These are phyloP conservation scores for Pituophis catenifer DNA, from an alignment of 2,113 vertebrate genomes.

Conservation along the genomic window DNA sequence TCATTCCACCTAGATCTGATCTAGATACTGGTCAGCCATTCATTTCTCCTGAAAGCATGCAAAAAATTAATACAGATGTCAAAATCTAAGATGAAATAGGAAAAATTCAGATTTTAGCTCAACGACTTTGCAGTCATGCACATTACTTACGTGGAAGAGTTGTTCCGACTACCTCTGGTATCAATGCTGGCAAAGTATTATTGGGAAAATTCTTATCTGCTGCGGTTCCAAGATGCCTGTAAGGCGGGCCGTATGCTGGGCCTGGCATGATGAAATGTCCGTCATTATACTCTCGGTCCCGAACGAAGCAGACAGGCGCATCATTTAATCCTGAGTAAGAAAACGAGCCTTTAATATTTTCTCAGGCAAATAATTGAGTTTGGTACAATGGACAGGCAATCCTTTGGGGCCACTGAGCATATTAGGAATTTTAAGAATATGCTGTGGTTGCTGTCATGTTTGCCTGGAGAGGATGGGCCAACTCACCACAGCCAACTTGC, in stretches of 20 bases:
- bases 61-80: background rate
- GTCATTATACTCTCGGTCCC: constrained; percentile 25
- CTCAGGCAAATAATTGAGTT: background rate
- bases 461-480: background rate
- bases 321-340: constrained; percentile 65
- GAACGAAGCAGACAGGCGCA: constrained; percentile 54
- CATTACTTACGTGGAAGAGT: constrained; percentile 25
- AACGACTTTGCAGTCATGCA: rapidly evolving
- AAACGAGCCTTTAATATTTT: background rate
- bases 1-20: background rate
- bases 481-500: background rate
- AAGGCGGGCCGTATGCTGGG: background rate
- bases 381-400: background rate
- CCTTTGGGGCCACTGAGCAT: background rate
- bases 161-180: rapidly evolving
- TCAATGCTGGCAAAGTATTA: rapidly evolving
- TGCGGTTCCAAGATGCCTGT: rapidly evolving
- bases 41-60: background rate
- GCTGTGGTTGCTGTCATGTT: background rate
- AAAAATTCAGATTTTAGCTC: background rate
- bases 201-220: background rate
- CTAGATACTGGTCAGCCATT: background rate
- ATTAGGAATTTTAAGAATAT: background rate
- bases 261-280: background rate
- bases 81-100: background rate